Percentiles rank a stretch among this genome's conserved stretches.
Evolutionary conservation across 2,888 invertebrate species (phyloP).

Genomic region (Conistra vaccinii): DNA sequence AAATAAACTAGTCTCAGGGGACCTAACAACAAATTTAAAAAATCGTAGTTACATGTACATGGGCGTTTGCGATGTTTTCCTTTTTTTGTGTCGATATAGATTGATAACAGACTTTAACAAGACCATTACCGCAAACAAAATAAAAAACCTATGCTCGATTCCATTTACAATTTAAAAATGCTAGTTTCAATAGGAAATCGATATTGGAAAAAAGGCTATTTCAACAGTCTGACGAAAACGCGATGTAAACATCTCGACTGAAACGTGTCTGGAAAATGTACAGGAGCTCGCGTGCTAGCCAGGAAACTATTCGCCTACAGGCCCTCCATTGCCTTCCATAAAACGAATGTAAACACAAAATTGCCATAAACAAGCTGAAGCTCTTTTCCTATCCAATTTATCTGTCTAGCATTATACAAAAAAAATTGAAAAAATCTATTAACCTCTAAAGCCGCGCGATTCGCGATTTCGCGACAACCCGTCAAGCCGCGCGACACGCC

Average conservation of each 20-base stretch:
- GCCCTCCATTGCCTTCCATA: conserved; percentile 44
- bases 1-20: too few relatives aligned
- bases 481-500: too few relatives aligned
- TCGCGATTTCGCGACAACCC: too few relatives aligned
- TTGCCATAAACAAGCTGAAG: conserved; percentile 50
- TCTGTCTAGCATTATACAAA: conserved; percentile 32
- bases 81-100: too few relatives aligned
- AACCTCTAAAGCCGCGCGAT: too few relatives aligned
- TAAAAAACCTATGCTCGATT: conserved; percentile 8
- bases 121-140: background rate
- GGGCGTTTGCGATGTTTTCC: too few relatives aligned
- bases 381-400: conserved; percentile 53
- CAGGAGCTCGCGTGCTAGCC: conserved; percentile 61
- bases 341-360: conserved; percentile 60
- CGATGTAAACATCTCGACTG: conserved; percentile 57
- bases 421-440: conserved; percentile 11
- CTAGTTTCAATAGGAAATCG: conserved; percentile 36
- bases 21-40: too few relatives aligned
- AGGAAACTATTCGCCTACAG: conserved; percentile 34
- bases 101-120: background rate
- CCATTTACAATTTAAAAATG: background rate
- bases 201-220: conserved; percentile 40
- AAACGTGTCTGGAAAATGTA: conserved; percentile 60
- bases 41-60: too few relatives aligned
- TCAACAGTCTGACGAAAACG: conserved; percentile 54